Conservation (phyloP, 2,113 vertebrate species). For the Bagarius yarrelli region DNA sequence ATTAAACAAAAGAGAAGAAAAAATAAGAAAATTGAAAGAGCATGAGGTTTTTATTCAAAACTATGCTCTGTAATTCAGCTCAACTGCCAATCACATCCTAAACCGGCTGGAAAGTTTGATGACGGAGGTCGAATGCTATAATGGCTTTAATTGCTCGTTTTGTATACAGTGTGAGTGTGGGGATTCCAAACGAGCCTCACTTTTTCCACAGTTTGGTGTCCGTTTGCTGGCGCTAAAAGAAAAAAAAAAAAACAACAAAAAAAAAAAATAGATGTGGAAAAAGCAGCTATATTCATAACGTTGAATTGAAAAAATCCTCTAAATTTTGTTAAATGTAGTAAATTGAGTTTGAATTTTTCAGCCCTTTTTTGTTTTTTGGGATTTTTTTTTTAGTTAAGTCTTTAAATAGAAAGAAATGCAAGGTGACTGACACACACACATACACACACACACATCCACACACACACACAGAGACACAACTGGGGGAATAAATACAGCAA, state of each 20-base stretch:
- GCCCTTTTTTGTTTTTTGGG: too few species aligned
- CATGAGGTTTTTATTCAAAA: background rate
- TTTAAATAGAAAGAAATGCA: too few species aligned
- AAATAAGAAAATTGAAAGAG: background rate
- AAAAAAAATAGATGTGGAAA: background rate
- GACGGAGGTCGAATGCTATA: constrained; percentile 14
- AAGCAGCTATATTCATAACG: background rate
- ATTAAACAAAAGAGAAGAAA: background rate
- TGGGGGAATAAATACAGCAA: constrained; percentile 30
- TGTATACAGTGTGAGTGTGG: background rate
- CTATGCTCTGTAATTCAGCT: background rate
- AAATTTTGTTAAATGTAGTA: too few species aligned
- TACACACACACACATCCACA: constrained; percentile 2
- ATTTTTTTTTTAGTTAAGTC: too few species aligned
- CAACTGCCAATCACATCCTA: background rate
- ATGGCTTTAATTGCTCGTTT: background rate
- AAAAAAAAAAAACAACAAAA: background rate
- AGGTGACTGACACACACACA: constrained; percentile 8
- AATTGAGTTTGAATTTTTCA: too few species aligned
- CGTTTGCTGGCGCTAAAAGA: background rate
- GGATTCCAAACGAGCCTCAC: background rate
- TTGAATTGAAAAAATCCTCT: background rate
- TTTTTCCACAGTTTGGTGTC: background rate
- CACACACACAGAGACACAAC: background rate
- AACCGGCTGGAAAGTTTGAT: constrained; percentile 16